Base-by-base conservation (phyloP, 2,888 invertebrate species). In the Tiphia femorata region DNA sequence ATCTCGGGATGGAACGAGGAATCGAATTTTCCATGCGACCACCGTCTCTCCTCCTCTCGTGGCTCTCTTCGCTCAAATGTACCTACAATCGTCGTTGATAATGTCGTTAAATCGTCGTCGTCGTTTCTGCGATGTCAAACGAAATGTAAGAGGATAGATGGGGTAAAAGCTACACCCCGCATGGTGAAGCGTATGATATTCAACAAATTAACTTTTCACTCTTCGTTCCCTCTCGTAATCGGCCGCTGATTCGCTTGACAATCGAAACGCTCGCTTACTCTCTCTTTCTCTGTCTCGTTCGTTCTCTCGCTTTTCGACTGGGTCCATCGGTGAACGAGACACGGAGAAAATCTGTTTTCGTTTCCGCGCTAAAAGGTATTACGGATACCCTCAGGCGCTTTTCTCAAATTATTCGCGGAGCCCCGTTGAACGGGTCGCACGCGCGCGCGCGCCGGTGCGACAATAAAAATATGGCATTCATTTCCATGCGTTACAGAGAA, bases 381-480 rank as follows among this genome's bases (percentile, higher is more conserved):
- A 62, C 47, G 49, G 58, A 49, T 54, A 61, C 61, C 67, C 67
- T 53, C 64, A 37, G 67, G 64, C 61, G 61, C 59, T 60, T 70
- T 67, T 67, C 71, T 59, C 56, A 64, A 67, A 67, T 71, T 69
- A 69, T 64, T 58, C 65, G 58, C 51, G 56, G 58, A 52, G 53
- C 52, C 52, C 29, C 35, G 42, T 43, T 14, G 12, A 33, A n/a
- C n/a, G n/a, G n/a, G n/a, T n/a, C n/a, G n/a, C n/a, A n/a, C 43
- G 41, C n/a, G 49, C 14, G 27, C 23, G 6, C 23, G 30, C 29
- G 49, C 51, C 57, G 44, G 38, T 27, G 60, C 68, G 68, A 69
- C 67, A 67, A 61, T 68, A 69, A 76, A 77, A 73, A 76, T 71
- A 76, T 67, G 68, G 67, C 72, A 72, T 75, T 73, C 62, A 73